These are phyloP conservation scores for Trilocha varians DNA, from an alignment of 2,888 invertebrate genomes.

Conservation along the genomic window DNA sequence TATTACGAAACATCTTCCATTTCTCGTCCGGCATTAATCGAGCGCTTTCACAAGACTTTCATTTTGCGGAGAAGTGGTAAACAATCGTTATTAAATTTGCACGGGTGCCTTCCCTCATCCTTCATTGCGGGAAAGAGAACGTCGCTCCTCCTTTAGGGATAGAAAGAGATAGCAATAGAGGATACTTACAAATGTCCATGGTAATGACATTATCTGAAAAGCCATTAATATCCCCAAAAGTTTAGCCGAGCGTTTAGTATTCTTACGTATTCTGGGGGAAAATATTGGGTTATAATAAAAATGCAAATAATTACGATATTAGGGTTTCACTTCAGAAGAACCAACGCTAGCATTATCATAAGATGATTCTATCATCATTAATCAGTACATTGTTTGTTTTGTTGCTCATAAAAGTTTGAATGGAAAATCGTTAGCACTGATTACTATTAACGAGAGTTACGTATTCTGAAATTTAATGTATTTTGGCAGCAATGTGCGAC, in stretches of 20 bases:
- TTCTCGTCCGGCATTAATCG: constrained; percentile 40
- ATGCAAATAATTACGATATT: too few relatives aligned
- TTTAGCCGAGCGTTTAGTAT: constrained; percentile 39
- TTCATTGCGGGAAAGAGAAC: constrained; percentile 42
- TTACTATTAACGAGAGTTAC: too few relatives aligned
- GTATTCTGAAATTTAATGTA: neutral
- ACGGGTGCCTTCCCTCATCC: constrained; percentile 53
- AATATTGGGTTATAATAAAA: too few relatives aligned
- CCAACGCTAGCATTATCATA: too few relatives aligned
- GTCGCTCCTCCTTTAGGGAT: constrained; percentile 35
- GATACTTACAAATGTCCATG: constrained; percentile 44
- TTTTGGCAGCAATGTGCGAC: constrained; percentile 85
- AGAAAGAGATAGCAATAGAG: constrained; percentile 37
- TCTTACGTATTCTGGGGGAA: too few relatives aligned
- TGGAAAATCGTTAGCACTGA: too few relatives aligned
- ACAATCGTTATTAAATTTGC: constrained; percentile 71
- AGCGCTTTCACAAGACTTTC: constrained; percentile 47
- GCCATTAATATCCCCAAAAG: constrained; percentile 41
- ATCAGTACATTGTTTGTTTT: too few relatives aligned
- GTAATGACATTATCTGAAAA: constrained; percentile 51
- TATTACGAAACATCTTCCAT: constrained; percentile 23
- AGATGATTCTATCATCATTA: too few relatives aligned
- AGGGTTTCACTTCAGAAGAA: too few relatives aligned
- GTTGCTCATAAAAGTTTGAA: too few relatives aligned
- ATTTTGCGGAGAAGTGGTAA: constrained; percentile 59